These are phyloP conservation scores for Trimorus sp. DNA, from an alignment of 2,888 invertebrate genomes.

Conservation along the genomic window DNA sequence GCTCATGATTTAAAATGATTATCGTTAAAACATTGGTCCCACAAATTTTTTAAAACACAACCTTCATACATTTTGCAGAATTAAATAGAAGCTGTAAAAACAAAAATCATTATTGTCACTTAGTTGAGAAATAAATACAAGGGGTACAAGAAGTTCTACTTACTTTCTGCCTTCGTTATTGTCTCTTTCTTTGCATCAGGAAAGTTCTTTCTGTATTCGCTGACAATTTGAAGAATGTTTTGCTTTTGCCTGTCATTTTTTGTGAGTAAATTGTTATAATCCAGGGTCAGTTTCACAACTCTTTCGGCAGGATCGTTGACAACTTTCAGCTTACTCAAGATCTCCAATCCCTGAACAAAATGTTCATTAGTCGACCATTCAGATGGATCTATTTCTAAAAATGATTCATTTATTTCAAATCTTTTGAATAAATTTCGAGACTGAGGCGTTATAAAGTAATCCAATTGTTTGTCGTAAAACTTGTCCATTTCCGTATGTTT, in stretches of 20 bases:
- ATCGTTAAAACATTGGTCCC: too few species aligned
- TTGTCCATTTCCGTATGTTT: conserved; percentile 10
- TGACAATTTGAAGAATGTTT: neutral
- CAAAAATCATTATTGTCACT: too few species aligned
- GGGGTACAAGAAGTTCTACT: neutral
- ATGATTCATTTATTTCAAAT: conserved; percentile 39
- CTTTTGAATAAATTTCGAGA: conserved; percentile 38
- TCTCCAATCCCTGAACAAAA: conserved; percentile 13
- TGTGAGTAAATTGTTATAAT: neutral
- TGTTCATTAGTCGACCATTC: conserved; percentile 35
- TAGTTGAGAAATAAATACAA: too few species aligned
- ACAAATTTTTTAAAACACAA: too few species aligned
- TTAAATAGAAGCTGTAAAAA: too few species aligned
- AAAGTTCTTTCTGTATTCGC: neutral
- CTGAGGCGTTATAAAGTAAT: conserved; percentile 41
- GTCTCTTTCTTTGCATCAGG: neutral
- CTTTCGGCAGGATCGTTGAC: conserved; percentile 65
- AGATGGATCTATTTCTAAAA: conserved; percentile 39
- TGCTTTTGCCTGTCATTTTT: neutral
- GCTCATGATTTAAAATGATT: too few species aligned
- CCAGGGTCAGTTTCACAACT: conserved; percentile 52
- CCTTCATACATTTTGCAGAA: too few species aligned
- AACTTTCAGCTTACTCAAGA: conserved; percentile 64
- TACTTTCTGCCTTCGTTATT: too few species aligned
- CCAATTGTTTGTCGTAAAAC: conserved; percentile 30